Percentiles rank a stretch among this genome's conserved stretches.
Evolutionary conservation across 1,140 invertebrate genomes (phyloP).

Genomic region (Calephelis nemesis): DNA sequence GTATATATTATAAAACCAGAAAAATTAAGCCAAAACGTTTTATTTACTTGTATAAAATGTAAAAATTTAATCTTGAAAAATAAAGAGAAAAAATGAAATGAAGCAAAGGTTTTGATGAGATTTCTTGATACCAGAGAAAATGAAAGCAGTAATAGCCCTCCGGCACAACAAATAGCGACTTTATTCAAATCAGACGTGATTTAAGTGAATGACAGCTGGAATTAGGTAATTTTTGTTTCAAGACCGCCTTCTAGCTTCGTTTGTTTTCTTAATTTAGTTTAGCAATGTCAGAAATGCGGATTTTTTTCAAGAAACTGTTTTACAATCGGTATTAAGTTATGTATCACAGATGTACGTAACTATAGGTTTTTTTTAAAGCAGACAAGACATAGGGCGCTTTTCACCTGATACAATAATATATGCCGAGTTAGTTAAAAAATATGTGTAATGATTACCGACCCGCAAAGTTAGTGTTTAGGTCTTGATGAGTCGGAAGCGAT

Average conservation of each 20-base stretch:
- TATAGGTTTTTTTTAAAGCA: not conserved
- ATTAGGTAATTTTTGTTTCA: conserved; percentile 31
- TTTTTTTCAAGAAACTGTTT: not conserved
- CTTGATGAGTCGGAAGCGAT: too few relatives aligned
- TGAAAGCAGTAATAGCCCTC: conserved; percentile 24
- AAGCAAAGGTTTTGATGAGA: conserved; percentile 17
- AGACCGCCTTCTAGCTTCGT: conserved; percentile 5
- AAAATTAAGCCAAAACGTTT: conserved; percentile 7
- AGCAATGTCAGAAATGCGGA: not conserved
- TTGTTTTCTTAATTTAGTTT: conserved; percentile 15
- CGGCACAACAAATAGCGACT: conserved; percentile 29
- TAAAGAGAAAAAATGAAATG: conserved; percentile 13
- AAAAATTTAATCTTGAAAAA: not conserved
- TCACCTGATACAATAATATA: too few relatives aligned
- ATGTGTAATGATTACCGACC: too few relatives aligned
- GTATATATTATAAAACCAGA: too few relatives aligned
- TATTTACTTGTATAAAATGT: not conserved
- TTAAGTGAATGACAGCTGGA: conserved; percentile 34
- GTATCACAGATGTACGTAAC: too few relatives aligned
- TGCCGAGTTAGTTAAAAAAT: too few relatives aligned
- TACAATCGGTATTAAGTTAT: too few relatives aligned
- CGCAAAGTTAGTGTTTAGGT: too few relatives aligned
- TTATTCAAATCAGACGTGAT: conserved; percentile 31
- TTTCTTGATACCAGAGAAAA: conserved; percentile 20
- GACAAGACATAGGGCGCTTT: not conserved